Conservation (phyloP, 2,113 vertebrate genomes). For the Hippocampus zosterae region DNA sequence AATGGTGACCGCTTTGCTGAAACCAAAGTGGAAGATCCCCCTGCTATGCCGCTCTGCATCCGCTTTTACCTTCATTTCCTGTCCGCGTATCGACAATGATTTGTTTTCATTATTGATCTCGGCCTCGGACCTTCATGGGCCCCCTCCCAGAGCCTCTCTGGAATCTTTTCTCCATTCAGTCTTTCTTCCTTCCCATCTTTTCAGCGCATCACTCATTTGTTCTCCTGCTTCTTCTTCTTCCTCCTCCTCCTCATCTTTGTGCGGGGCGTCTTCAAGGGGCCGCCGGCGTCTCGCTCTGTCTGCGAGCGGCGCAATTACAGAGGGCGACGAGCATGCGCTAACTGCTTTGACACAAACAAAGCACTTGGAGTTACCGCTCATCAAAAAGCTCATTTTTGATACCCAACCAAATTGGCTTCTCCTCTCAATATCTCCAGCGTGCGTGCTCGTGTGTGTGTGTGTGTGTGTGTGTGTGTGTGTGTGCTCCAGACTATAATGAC, state of each 20-base stretch:
- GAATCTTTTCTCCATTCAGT: slow-evolving; percentile 38
- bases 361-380: slow-evolving; percentile 27
- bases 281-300: background rate
- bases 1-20: background rate
- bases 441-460: too few relatives aligned
- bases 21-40: slow-evolving; percentile 17
- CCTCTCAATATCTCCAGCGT: slow-evolving; percentile 29
- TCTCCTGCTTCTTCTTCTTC: background rate
- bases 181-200: slow-evolving; percentile 27
- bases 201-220: slow-evolving; percentile 9
- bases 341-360: slow-evolving; percentile 18
- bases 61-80: slow-evolving; percentile 53
- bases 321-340: background rate
- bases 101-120: slow-evolving; percentile 34
- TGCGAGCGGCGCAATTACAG: slow-evolving; percentile 6
- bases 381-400: slow-evolving; percentile 48
- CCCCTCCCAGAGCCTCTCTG: slow-evolving; percentile 25
- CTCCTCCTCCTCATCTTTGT: too few relatives aligned
- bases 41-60: slow-evolving; percentile 36
- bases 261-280: background rate
- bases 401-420: slow-evolving; percentile 46
- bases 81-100: slow-evolving; percentile 18
- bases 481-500: slow-evolving; percentile 50
- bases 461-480: too few relatives aligned
- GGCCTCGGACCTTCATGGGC: slow-evolving; percentile 4